phyloP scores from a whole-genome alignment of 2,797 vertebrate genomes.

The Takifugu ocellatus region DNA sequence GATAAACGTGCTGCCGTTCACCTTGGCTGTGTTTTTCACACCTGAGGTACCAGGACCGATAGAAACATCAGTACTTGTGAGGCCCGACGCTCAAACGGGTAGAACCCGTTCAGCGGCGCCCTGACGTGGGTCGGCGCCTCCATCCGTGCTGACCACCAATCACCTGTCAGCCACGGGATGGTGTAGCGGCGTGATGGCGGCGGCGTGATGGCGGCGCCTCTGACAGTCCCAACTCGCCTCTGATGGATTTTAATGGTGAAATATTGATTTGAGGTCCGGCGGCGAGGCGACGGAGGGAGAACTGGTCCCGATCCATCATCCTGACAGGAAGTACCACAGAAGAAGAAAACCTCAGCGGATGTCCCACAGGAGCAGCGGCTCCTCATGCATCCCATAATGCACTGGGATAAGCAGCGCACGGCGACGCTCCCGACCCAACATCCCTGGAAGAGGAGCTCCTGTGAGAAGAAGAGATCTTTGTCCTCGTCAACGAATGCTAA shows the following conservation, averaged over 20 bases:
- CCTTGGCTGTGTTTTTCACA: neutral
- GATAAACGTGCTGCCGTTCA: neutral
- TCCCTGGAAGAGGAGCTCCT: too few species aligned
- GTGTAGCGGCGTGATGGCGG: conserved; percentile 90
- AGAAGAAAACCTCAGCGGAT: conserved; percentile 7
- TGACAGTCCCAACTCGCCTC: conserved; percentile 86
- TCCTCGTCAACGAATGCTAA: too few species aligned
- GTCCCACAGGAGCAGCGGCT: conserved; percentile 66
- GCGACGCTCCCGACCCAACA: too few species aligned
- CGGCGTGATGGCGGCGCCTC: conserved; percentile 84
- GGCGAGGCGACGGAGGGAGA: conserved; percentile 86
- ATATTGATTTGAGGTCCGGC: conserved; percentile 95
- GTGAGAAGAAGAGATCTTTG: too few species aligned
- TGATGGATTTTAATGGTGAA: conserved; percentile 93
- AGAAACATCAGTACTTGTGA: conserved; percentile 48
- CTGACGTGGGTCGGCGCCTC: conserved; percentile 87
- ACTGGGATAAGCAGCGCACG: too few species aligned
- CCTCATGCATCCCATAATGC: too few species aligned
- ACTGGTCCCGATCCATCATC: conserved; percentile 88
- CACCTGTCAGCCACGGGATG: conserved; percentile 94
- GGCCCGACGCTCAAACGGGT: conserved; percentile 81
- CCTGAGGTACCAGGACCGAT: neutral
- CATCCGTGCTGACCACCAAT: conserved; percentile 95
- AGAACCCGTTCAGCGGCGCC: conserved; percentile 86
- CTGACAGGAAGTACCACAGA: conserved; percentile 79